These are phyloP conservation scores for Diaprepes abbreviatus DNA, from an alignment of 2,888 invertebrate species.

Conservation along the genomic window DNA sequence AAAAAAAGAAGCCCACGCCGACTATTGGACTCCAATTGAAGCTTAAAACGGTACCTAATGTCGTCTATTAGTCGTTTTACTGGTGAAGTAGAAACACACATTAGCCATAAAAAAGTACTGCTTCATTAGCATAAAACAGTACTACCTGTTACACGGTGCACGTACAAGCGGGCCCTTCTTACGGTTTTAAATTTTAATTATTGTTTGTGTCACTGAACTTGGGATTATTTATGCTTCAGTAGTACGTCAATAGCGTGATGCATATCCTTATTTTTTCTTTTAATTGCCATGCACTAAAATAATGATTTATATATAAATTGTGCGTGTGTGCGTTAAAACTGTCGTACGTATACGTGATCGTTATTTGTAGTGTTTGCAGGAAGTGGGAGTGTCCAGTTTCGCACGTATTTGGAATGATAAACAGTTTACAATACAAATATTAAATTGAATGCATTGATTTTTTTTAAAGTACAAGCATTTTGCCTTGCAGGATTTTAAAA, in stretches of 20 bases:
- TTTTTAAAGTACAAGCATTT: no score
- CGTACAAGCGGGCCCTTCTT: slow-evolving; percentile 36
- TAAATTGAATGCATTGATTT: background rate
- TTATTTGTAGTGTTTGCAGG: background rate
- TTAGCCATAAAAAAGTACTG: slow-evolving; percentile 26
- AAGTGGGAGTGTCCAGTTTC: slow-evolving; percentile 1
- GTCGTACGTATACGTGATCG: slow-evolving; percentile 13
- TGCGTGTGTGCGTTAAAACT: slow-evolving; percentile 23
- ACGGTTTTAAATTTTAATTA: slow-evolving; percentile 41
- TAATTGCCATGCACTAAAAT: slow-evolving; percentile 11
- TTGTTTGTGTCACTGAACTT: slow-evolving; percentile 45
- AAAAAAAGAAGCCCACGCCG: slow-evolving; percentile 40
- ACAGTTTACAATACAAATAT: background rate
- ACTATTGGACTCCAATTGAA: slow-evolving; percentile 34
- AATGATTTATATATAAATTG: slow-evolving; percentile 1
- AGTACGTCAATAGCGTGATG: slow-evolving; percentile 17
- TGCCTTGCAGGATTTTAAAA: no score
- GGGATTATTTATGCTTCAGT: slow-evolving; percentile 41
- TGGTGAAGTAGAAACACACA: slow-evolving; percentile 32
- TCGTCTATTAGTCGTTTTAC: slow-evolving; percentile 36
- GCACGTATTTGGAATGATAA: slow-evolving; percentile 5
- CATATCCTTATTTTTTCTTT: slow-evolving; percentile 34
- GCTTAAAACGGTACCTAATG: slow-evolving; percentile 48
- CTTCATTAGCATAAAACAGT: slow-evolving; percentile 38
- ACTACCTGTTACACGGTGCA: slow-evolving; percentile 27